Conservation (phyloP, 2,113 vertebrate genomes). For the Tor tambroides region DNA sequence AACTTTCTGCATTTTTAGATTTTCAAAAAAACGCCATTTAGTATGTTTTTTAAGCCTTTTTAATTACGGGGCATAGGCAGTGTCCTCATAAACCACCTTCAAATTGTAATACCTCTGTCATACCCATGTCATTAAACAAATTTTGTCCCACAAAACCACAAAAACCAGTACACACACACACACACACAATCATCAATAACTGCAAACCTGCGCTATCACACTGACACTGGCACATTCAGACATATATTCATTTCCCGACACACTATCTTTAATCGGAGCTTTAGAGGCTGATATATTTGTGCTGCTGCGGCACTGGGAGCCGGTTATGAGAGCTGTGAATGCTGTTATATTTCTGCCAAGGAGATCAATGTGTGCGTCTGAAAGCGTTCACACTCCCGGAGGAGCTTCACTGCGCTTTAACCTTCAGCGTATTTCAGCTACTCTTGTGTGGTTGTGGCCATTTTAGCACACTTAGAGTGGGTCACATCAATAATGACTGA, state of each 20-base stretch:
- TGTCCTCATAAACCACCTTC: too few relatives aligned
- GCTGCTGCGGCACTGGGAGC: background rate
- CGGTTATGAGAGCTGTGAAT: background rate
- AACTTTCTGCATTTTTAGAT: too few relatives aligned
- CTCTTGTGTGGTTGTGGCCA: background rate
- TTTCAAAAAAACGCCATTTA: too few relatives aligned
- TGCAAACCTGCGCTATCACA: background rate
- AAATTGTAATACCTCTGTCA: too few relatives aligned
- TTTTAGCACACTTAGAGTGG: background rate
- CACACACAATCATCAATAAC: background rate
- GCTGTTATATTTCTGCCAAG: background rate
- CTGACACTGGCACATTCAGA: background rate
- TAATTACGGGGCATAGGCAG: too few relatives aligned
- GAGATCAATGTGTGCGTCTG: slow-evolving; percentile 1
- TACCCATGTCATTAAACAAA: too few relatives aligned
- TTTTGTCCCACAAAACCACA: too few relatives aligned
- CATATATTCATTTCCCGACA: background rate
- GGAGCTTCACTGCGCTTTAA: background rate
- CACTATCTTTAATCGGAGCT: background rate
- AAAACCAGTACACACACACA: background rate
- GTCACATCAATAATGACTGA: background rate
- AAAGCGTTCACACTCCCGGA: background rate
- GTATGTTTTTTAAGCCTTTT: too few relatives aligned
- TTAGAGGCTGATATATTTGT: background rate
- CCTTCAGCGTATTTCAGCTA: background rate